Conservation (phyloP, 2,888 invertebrate genomes). For the Harpalus rubripes region DNA sequence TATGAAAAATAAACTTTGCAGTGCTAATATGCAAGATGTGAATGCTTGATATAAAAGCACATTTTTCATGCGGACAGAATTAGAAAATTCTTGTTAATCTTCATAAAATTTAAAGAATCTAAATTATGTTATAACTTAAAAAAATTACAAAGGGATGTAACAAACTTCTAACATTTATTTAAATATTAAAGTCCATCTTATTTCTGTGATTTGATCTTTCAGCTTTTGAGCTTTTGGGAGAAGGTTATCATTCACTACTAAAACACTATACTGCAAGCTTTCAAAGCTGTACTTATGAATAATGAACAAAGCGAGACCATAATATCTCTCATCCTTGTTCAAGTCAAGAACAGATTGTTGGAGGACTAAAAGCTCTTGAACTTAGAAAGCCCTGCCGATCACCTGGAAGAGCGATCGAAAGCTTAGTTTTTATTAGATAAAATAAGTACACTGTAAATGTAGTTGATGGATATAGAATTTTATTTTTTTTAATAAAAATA, state of each 20-base stretch:
- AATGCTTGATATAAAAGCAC: too few relatives aligned
- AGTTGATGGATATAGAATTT: too few relatives aligned
- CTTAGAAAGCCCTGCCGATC: background rate
- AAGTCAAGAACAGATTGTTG: constrained; percentile 47
- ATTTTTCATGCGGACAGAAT: too few relatives aligned
- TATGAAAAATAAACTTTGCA: too few relatives aligned
- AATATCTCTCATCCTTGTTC: background rate
- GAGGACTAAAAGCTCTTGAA: constrained; percentile 40
- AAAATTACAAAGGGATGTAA: too few relatives aligned
- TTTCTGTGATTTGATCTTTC: background rate
- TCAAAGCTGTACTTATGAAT: background rate
- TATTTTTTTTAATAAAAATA: too few relatives aligned
- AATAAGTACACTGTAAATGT: background rate
- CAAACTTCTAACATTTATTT: too few relatives aligned
- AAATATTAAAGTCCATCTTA: too few relatives aligned
- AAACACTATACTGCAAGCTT: background rate
- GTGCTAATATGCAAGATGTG: too few relatives aligned
- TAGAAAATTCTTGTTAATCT: too few relatives aligned
- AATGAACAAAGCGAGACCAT: background rate
- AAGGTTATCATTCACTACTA: background rate
- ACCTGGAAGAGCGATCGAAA: background rate
- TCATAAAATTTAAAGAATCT: too few relatives aligned
- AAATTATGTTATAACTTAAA: too few relatives aligned
- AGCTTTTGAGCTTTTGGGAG: background rate
- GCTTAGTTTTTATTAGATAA: background rate